Base-by-base conservation (phyloP, 2,888 invertebrate species). In the Macrosiphum euphorbiae region DNA sequence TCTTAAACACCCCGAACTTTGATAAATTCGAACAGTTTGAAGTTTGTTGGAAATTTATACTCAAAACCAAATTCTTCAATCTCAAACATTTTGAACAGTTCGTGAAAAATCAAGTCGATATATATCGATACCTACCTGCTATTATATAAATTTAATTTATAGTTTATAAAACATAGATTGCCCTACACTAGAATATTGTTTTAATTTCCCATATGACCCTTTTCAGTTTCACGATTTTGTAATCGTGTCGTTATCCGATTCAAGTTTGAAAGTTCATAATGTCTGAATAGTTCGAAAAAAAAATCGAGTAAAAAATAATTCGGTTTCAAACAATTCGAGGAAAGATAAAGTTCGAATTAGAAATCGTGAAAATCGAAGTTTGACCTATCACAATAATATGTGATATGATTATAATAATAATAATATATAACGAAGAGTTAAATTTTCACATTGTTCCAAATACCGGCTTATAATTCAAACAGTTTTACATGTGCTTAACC, bases 121-220 rank as follows among this genome's bases (percentile, higher is more conserved):
- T n/a, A n/a, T 55, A 55, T 52, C 67, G 67, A 28, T 61, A 67
- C 44, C 3, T 41, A 41, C 41, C 41, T 41, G 3, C n/a, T 67
- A 67, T 67, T 67, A 67, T 67, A 67, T 61, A 61, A 61, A 61
- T 61, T 28, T 67, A 67, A 67, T n/a, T n/a, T 67, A n/a, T n/a
- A 35, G 20, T 8, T 78, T 35, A 20, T 41, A 35, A 35, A 78
- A 35, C 35, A 78, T 78, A 78, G 16, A 78, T 78, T 35, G 7
- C 8, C 20, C 3, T 78, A 24, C 35, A 8, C 35, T 35, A 78
- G 20, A 35, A 78, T 41, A 35, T 78, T 24, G 16, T 20, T 78
- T 78, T 78, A 35, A 78, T 78, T 78, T 35, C 78, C 35, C 78
- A 78, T 78, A 78, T 35, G 78, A 20, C 1, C 78, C 8, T 78